Conservation (phyloP, 2,888 invertebrate species). For the Andrena marginata region DNA sequence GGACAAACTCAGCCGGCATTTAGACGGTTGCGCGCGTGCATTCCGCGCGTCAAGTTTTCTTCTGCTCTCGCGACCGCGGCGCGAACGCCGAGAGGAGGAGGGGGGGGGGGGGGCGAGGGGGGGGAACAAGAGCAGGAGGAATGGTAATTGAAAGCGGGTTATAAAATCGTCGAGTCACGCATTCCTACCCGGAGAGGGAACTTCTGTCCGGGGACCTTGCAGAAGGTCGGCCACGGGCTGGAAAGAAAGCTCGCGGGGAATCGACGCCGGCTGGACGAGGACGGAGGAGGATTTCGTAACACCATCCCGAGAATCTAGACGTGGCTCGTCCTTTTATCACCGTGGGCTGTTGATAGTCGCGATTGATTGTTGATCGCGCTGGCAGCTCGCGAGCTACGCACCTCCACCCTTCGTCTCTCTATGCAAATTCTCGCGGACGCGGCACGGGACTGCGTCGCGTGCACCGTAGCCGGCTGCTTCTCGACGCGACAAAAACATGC, state of each 20-base stretch:
- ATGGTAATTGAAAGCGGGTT: constrained; percentile 76
- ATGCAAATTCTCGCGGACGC: neutral
- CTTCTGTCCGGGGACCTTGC: constrained; percentile 62
- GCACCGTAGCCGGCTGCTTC: neutral
- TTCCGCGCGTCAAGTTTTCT: constrained; percentile 57
- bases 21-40: constrained; percentile 39
- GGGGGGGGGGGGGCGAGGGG: constrained; percentile 43
- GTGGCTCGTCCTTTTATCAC: neutral
- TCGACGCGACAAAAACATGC: neutral
- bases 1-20: constrained; percentile 61
- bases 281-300: constrained; percentile 1
- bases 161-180: constrained; percentile 77
- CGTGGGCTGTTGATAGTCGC: neutral
- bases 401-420: neutral
- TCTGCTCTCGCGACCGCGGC: constrained; percentile 25
- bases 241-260: neutral
- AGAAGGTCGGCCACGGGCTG: constrained; percentile 57
- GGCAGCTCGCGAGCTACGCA: constrained; percentile 2
- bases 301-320: neutral
- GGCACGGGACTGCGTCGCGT: neutral
- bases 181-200: constrained; percentile 61
- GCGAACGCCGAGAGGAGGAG: constrained; percentile 41
- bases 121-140: constrained; percentile 66
- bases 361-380: constrained; percentile 3
- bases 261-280: neutral